Evolutionary conservation across 2,797 vertebrate genomes (phyloP).

Genomic region (Uromys caudimaculatus): DNA sequence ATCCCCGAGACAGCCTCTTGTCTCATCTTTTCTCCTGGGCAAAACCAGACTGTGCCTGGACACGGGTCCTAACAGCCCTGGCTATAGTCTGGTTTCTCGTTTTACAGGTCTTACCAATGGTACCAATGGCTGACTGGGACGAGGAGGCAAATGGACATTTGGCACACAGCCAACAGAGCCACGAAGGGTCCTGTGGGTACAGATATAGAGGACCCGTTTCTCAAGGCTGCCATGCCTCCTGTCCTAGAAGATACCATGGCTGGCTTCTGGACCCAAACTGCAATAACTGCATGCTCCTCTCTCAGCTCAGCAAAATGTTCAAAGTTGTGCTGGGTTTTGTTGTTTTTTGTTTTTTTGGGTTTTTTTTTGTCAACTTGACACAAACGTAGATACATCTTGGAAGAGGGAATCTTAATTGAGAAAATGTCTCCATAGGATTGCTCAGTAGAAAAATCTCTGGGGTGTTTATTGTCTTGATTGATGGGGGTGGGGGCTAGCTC

Average conservation of each 20-base stretch:
- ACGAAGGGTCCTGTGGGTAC: neutral
- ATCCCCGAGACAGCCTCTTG: neutral
- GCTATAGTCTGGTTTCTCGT: neutral
- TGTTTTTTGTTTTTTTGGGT: too few relatives aligned
- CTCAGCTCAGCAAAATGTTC: neutral
- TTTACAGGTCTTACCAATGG: neutral
- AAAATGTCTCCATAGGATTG: neutral
- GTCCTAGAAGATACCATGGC: neutral
- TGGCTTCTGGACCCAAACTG: neutral
- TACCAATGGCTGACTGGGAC: neutral
- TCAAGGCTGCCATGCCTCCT: neutral
- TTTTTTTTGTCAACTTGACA: neutral
- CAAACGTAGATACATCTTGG: neutral
- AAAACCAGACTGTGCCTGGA: neutral
- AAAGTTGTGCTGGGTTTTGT: neutral
- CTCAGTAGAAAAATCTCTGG: neutral
- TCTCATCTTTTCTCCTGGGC: neutral
- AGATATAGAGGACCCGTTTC: fast-evolving
- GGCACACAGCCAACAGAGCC: neutral
- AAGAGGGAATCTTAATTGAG: neutral
- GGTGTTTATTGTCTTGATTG: neutral
- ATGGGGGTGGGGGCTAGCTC: neutral
- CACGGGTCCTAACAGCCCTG: neutral
- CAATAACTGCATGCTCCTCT: neutral
- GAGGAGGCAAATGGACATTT: too few relatives aligned